Conservation (phyloP, 2,888 invertebrate species). For the Campopleginae sp. region DNA sequence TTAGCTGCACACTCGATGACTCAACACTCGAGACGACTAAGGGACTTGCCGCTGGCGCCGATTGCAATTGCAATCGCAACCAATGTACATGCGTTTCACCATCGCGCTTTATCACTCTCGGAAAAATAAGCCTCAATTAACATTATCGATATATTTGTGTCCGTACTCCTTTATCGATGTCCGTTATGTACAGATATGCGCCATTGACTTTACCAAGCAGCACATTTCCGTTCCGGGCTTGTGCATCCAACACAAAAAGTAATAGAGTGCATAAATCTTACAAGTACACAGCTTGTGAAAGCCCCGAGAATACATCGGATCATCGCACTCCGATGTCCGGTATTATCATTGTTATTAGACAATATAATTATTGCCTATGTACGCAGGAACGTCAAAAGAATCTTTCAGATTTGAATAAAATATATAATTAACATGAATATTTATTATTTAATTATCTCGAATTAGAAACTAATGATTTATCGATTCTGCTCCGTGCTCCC, state of each 20-base stretch:
- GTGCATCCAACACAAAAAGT: slow-evolving; percentile 16
- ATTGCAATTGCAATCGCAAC: slow-evolving; percentile 49
- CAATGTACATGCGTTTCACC: slow-evolving; percentile 30
- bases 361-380: slow-evolving; percentile 1
- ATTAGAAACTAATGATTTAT: neutral
- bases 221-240: neutral
- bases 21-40: slow-evolving; percentile 47
- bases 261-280: slow-evolving; percentile 26
- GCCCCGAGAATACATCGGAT: slow-evolving; percentile 40
- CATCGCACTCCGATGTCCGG: slow-evolving; percentile 22
- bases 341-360: slow-evolving; percentile 33
- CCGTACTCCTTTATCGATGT: slow-evolving; percentile 29
- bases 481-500: neutral
- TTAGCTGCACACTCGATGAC: slow-evolving; percentile 41
- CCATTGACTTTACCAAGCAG: neutral
- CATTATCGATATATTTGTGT: slow-evolving; percentile 46
- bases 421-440: neutral
- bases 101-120: slow-evolving; percentile 45
- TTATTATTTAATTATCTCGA: neutral
- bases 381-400: neutral
- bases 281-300: slow-evolving; percentile 39
- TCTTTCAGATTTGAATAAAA: neutral
- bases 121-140: slow-evolving; percentile 40
- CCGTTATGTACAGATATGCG: slow-evolving; percentile 1
- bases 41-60: slow-evolving; percentile 42